Evolutionary conservation across 2,797 vertebrate species (phyloP), one percentile per base, ranked within the genome.

Genomic region (Lepilemur septentrionalis): DNA sequence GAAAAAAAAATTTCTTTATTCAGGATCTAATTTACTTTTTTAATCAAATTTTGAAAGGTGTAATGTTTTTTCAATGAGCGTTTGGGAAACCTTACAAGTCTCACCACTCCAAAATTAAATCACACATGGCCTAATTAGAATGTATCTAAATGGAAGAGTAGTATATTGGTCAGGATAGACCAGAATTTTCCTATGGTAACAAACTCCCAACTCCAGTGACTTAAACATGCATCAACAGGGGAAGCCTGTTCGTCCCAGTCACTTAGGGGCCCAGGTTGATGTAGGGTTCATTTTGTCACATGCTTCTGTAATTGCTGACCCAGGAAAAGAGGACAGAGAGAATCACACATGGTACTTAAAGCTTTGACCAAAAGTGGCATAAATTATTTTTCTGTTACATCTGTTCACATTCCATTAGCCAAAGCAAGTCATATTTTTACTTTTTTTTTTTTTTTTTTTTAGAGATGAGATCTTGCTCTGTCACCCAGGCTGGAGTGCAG

Each of bases 21-120:
- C 18, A 43, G 18, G 8, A 59, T 28, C 59, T 28, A 59, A 59
- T 59, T 23, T 25, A 25, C 23, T 59, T 59, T 59, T 59, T 59
- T 23, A 59, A 59, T 12, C 5, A 35, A 48, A 73, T 91, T 84
- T 95, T 89, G 78, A 97, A 95, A 95, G 67, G 43, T 65, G 69
- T 93, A 48, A 38, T 96, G 72, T 41, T 91, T 95, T 75, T 85
- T 91, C 35, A 85, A 1, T 61, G 76, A 97, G 41, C 75, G 15
- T 41, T 93, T 43, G 59, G 55, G 89, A 94, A 81, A 67, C 48
- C 4, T 35, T 50, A 18, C 63, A 76, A 70, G 38, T 96, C 78
- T 92, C 35, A 48, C 81, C 55, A 85, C 61, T 92, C 48, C 92
- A 88, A 93, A 95, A 92, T 96, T 90, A 87, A 97, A 93, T 89